A percentile compares a stretch with the other conserved stretches of the same genome.
These are phyloP conservation scores for Pristionchus japonicus DNA, from an alignment of 2,888 invertebrate species.

Conservation along the genomic window DNA sequence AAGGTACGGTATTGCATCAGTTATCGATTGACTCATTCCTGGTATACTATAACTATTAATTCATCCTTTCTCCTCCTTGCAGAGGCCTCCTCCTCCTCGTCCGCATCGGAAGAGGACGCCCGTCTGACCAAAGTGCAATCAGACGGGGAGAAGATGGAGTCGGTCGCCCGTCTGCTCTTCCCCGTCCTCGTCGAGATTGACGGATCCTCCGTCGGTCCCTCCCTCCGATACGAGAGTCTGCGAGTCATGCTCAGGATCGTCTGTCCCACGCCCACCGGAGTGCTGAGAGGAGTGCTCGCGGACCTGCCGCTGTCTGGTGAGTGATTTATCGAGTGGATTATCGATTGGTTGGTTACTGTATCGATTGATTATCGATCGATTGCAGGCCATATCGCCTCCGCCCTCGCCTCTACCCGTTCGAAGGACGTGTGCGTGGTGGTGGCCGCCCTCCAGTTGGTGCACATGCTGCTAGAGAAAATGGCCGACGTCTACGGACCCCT, in stretches of 20 bases:
- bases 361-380: slow-evolving; percentile 40
- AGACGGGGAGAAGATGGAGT: slow-evolving; percentile 82
- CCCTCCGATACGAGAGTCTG: slow-evolving; percentile 95
- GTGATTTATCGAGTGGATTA: background rate
- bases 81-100: background rate
- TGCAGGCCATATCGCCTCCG: slow-evolving; percentile 93
- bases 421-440: slow-evolving; percentile 96
- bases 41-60: background rate
- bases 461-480: slow-evolving; percentile 86
- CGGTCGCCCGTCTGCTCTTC: slow-evolving; percentile 85
- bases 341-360: background rate
- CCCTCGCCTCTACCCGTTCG: slow-evolving; percentile 86
- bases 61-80: too few relatives aligned
- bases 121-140: slow-evolving; percentile 83
- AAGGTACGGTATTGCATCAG: slow-evolving; percentile 19
- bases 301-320: slow-evolving; percentile 77
- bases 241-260: slow-evolving; percentile 95
- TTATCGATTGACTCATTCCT: background rate
- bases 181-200: slow-evolving; percentile 97
- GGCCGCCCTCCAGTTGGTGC: slow-evolving; percentile 95
- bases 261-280: slow-evolving; percentile 90
- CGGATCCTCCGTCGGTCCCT: slow-evolving; percentile 94
- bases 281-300: slow-evolving; percentile 82
- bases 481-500: slow-evolving; percentile 94
- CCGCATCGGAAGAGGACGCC: slow-evolving; percentile 78